Conservation (phyloP, 2,113 vertebrate genomes). For the Thinocorus orbignyianus region DNA sequence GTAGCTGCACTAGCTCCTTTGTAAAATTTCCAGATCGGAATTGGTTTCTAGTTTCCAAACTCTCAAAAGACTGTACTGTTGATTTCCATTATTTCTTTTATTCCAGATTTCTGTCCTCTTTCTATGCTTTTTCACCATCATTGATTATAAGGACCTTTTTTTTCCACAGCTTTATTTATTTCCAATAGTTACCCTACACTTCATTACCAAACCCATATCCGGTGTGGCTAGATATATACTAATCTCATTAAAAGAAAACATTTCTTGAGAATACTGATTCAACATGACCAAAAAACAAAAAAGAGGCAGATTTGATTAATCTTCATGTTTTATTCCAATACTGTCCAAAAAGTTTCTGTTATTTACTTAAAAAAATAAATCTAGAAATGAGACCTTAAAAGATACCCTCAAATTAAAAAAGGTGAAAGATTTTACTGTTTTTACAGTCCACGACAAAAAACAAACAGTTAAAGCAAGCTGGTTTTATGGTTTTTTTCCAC, state of each 20-base stretch:
- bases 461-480: not conserved
- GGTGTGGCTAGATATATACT: not conserved
- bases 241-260: not conserved
- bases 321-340: not conserved
- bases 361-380: not conserved
- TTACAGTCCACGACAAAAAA: not conserved
- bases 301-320: not conserved
- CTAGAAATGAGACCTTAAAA: not conserved
- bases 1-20: not conserved
- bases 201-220: not conserved
- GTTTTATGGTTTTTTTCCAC: not conserved
- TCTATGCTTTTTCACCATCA: not conserved
- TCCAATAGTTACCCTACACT: not conserved
- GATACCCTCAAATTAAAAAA: accelerated
- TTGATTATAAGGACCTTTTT: not conserved
- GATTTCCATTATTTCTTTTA: not conserved
- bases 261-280: not conserved
- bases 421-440: not conserved
- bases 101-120: not conserved
- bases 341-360: not conserved
- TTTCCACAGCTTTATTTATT: not conserved
- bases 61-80: not conserved
- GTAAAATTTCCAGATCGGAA: not conserved
- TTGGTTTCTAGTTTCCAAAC: not conserved
- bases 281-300: not conserved